A percentile compares a stretch with the other conserved stretches of the same genome.
These are phyloP conservation scores for Plemyria rubiginata DNA, from an alignment of 2,888 invertebrate species.

Conservation along the genomic window DNA sequence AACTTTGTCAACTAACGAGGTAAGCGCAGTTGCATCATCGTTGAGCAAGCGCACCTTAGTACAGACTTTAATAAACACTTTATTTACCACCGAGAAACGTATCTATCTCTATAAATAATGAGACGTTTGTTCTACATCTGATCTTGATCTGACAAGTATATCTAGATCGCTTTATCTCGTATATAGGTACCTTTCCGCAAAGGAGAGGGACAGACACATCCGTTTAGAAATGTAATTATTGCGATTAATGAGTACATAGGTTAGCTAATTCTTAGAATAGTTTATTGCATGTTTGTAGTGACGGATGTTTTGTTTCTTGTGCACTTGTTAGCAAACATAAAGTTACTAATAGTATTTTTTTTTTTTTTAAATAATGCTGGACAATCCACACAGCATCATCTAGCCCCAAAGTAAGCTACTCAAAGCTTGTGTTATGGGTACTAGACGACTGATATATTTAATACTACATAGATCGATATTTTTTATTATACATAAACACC, in stretches of 20 bases:
- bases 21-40: slow-evolving; percentile 21
- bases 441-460: no score
- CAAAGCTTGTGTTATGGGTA: no score
- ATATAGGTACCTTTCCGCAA: slow-evolving; percentile 51
- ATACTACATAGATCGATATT: no score
- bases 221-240: slow-evolving; percentile 69
- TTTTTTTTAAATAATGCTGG: no score
- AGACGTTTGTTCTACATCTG: slow-evolving; percentile 67
- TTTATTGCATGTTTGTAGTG: slow-evolving; percentile 58
- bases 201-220: slow-evolving; percentile 59
- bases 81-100: slow-evolving; percentile 21
- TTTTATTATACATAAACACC: no score
- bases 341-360: no score
- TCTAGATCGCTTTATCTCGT: slow-evolving; percentile 70
- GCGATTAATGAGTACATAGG: slow-evolving; percentile 63
- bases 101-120: slow-evolving; percentile 66
- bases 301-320: slow-evolving; percentile 6
- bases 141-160: slow-evolving; percentile 71
- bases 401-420: no score
- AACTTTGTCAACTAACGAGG: slow-evolving; percentile 27
- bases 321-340: slow-evolving; percentile 2
- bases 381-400: no score
- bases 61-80: slow-evolving; percentile 23
- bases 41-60: slow-evolving; percentile 26
- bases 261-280: slow-evolving; percentile 53